Conservation (phyloP, 2,113 vertebrate genomes). For the Amphilophus citrinellus region DNA sequence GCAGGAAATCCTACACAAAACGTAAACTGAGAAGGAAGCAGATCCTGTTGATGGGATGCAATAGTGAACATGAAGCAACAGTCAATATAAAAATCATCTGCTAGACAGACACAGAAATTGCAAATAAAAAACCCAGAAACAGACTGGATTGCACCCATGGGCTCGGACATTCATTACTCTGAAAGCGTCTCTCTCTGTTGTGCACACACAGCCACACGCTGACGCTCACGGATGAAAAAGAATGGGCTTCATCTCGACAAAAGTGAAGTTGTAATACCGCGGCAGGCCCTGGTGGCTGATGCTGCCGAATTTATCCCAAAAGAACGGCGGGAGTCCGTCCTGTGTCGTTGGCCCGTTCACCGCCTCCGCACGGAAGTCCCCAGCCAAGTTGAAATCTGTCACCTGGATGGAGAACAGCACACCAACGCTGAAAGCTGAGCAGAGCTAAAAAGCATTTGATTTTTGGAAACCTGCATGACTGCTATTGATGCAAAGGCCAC, state of each 20-base stretch:
- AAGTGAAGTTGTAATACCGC: constrained; percentile 85
- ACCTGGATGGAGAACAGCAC: constrained; percentile 76
- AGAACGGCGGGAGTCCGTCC: constrained; percentile 85
- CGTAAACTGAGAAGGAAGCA: not conserved
- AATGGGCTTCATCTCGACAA: constrained; percentile 85
- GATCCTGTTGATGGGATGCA: fast-evolving
- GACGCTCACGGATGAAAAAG: constrained; percentile 78
- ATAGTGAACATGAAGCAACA: fast-evolving
- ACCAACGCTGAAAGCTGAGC: fast-evolving
- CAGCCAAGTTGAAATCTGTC: constrained; percentile 86
- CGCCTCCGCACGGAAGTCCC: constrained; percentile 81
- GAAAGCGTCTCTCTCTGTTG: not conserved
- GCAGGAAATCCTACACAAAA: not conserved
- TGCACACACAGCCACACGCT: not conserved
- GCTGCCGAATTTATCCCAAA: constrained; percentile 85
- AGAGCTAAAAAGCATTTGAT: not conserved
- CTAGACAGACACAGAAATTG: not conserved
- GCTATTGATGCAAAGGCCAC: not conserved
- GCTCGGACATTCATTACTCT: not conserved
- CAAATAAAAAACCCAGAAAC: not conserved
- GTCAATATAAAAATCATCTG: not conserved
- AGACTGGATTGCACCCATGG: not conserved
- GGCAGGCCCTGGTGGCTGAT: constrained; percentile 88
- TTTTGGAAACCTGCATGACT: not conserved
- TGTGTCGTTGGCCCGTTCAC: constrained; percentile 90